Evolutionary conservation across 1,140 invertebrate species (phyloP), one percentile per base, ranked within the genome.

Genomic region (Conus ventricosus): DNA sequence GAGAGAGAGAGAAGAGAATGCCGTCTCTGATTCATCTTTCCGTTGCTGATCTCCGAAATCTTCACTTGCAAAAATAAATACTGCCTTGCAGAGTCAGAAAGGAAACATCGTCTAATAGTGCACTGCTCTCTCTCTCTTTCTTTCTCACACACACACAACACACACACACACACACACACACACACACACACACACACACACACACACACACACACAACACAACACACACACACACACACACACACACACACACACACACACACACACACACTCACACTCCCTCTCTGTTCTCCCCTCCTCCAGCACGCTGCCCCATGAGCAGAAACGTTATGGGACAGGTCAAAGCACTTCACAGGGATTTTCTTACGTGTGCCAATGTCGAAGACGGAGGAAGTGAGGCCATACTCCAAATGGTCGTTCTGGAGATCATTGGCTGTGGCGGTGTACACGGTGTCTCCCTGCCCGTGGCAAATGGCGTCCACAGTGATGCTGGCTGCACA

Each of bases 321-420:
- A 39, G 39, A 39, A 39, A 39, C 39, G 39, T 39, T 39, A 3
- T 39, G 39, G 39, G 39, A 39, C 39, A 53, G 11, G 39, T 39
- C 39, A 39, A 39, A 39, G 39, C 39, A 39, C 39, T 39, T 39
- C 39, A 84, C 76, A 78, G 67, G 15, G 11, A 7, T 6, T 23
- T 20, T 20, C 85, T 80, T 25, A 87, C 85, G 55, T 4, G 20
- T n/a, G 13, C 53, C 75, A 13, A 87, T 51, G 75, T 57, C 55
- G 75, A 87, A 87, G 75, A 55, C 4, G 23, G 85, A 78, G 71
- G 75, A 57, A 0, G 54, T 25, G 85, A 87, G 39, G 71, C 23
- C 20, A 75, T 55, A 87, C 11, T 57, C 75, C 71, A 87, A 54
- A 11, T 23, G 13, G n/a, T 87, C 85, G n/a, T 87, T 57, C 71